Conservation (phyloP, 2,888 invertebrate species). For the Rhogogaster chlorosoma region DNA sequence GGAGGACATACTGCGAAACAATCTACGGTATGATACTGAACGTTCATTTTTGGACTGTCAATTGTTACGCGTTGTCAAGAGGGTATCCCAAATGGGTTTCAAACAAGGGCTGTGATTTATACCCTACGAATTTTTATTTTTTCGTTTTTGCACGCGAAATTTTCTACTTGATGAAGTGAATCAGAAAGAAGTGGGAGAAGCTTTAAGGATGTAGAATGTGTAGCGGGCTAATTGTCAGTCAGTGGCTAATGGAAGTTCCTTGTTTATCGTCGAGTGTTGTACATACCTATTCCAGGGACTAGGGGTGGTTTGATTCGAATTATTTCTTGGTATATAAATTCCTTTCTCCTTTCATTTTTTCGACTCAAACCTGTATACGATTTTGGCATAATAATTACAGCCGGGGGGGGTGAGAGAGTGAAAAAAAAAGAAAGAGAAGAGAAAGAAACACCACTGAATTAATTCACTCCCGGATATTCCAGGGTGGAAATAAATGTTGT, state of each 20-base stretch:
- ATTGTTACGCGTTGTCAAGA: background rate
- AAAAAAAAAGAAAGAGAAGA: too few relatives aligned
- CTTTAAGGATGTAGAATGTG: background rate
- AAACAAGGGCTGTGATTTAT: background rate
- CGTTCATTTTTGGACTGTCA: background rate
- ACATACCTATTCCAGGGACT: background rate
- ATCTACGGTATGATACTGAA: conserved; percentile 15
- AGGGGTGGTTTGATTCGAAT: background rate
- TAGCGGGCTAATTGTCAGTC: conserved; percentile 8
- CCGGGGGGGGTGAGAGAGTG: too few relatives aligned
- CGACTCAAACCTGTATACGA: background rate
- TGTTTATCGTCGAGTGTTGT: conserved; percentile 16
- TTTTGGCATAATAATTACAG: background rate
- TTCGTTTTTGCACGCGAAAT: background rate
- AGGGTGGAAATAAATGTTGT: background rate
- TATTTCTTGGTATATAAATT: conserved; percentile 4
- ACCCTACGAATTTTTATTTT: background rate
- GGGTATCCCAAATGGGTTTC: background rate
- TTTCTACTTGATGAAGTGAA: background rate
- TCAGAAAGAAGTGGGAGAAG: background rate
- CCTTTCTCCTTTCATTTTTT: background rate
- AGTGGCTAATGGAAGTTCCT: conserved; percentile 39
- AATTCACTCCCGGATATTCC: background rate
- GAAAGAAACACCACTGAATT: too few relatives aligned
- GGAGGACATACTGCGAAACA: conserved; percentile 46